phyloP scores from a whole-genome alignment of 2,888 invertebrate species.

The Mimas tiliae region DNA sequence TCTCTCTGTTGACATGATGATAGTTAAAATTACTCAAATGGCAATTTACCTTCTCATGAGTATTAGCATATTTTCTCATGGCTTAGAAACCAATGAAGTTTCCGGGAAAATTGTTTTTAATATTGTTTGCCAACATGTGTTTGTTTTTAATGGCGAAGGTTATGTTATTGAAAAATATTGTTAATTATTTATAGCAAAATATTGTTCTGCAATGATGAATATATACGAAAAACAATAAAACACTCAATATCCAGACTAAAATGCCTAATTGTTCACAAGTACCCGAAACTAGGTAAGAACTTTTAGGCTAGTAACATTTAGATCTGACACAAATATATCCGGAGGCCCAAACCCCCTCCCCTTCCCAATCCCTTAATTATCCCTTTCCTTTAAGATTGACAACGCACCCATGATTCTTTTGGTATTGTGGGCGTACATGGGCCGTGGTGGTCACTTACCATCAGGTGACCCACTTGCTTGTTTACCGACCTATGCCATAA shows the following conservation, averaged over 20 bases:
- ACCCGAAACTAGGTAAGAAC: no score
- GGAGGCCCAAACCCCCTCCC: no score
- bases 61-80: conserved; percentile 3
- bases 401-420: no score
- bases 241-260: background rate
- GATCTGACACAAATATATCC: no score
- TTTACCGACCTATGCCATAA: no score
- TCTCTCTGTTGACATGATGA: background rate
- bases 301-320: no score
- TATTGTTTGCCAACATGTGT: background rate
- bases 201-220: background rate
- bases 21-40: background rate
- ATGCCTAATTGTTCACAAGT: no score
- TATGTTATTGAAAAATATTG: background rate
- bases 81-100: background rate
- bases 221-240: background rate
- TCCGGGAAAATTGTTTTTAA: conserved; percentile 1
- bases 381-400: no score
- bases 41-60: background rate
- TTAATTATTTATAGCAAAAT: background rate
- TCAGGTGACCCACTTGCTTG: no score
- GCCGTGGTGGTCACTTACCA: no score
- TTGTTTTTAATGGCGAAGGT: background rate
- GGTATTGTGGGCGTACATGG: no score
- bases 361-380: no score